A percentile compares a stretch with the other conserved stretches of the same genome.
phyloP scores from a whole-genome alignment of 1,140 invertebrate genomes.

The Drosophila orena region DNA sequence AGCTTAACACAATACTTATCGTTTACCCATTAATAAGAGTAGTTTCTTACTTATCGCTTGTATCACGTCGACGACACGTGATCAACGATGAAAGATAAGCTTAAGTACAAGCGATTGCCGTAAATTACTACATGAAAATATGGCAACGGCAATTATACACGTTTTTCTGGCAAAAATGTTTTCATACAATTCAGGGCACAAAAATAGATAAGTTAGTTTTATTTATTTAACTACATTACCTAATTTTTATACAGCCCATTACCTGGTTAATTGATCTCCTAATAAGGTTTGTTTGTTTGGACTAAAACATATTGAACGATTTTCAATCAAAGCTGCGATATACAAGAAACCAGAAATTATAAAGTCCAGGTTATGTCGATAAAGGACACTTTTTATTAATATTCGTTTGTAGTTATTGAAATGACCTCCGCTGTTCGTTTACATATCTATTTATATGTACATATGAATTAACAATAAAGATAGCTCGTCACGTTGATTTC shows the following conservation, averaged over 20 bases:
- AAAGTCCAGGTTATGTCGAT: too few relatives aligned
- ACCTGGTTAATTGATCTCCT: neutral
- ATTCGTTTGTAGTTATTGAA: neutral
- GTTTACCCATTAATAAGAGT: too few relatives aligned
- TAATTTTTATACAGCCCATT: neutral
- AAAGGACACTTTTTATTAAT: neutral
- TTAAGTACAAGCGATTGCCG: neutral
- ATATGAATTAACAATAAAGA: constrained; percentile 18
- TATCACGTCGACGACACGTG: constrained; percentile 11
- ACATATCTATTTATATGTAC: neutral
- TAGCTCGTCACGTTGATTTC: constrained; percentile 39
- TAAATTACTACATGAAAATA: neutral
- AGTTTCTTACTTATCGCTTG: too few relatives aligned
- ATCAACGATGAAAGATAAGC: constrained; percentile 2
- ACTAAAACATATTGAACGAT: neutral
- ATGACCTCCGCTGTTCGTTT: constrained; percentile 5
- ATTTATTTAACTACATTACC: too few relatives aligned
- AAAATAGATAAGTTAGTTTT: neutral
- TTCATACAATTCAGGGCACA: neutral
- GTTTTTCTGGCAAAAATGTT: constrained; percentile 4
- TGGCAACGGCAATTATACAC: neutral
- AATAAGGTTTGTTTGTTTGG: neutral
- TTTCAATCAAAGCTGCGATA: neutral
- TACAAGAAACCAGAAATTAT: too few relatives aligned
- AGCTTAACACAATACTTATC: neutral